These are phyloP conservation scores for Ardeotis arabs DNA, from an alignment of 2,113 vertebrate species.

Conservation along the genomic window DNA sequence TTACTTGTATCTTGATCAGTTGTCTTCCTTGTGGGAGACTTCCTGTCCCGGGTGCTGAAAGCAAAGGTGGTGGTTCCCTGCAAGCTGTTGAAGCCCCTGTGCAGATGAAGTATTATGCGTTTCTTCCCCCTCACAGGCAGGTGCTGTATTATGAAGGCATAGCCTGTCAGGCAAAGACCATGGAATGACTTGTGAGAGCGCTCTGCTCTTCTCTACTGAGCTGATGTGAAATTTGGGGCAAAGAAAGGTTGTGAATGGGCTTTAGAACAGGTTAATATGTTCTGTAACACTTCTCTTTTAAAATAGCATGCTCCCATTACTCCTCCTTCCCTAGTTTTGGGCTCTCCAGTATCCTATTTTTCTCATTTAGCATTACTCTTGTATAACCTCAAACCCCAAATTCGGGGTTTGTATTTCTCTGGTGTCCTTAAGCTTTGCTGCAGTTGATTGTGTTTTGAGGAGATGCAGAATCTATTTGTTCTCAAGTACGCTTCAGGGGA, in stretches of 20 bases:
- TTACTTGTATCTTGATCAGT: background rate
- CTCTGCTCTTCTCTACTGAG: background rate
- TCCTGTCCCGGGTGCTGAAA: background rate
- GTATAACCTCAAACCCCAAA: background rate
- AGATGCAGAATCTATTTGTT: background rate
- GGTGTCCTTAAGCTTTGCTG: background rate
- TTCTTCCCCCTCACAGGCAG: background rate
- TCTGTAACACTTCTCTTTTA: background rate
- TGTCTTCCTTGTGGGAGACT: fast-evolving
- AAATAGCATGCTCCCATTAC: background rate
- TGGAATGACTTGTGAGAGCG: background rate
- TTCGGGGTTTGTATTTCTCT: background rate
- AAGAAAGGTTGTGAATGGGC: background rate
- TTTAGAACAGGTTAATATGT: background rate
- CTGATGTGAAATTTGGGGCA: background rate
- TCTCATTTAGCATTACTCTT: background rate
- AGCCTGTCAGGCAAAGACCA: background rate
- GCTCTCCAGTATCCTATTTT: background rate
- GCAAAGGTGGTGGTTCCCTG: background rate
- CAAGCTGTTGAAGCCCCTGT: background rate
- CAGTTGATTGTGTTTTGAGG: background rate
- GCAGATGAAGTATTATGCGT: background rate
- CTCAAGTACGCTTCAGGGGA: background rate
- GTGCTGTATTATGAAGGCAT: background rate
- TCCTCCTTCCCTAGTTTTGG: background rate